Base-by-base conservation (phyloP, 1,140 invertebrate species). In the Lepidostoma basale region DNA sequence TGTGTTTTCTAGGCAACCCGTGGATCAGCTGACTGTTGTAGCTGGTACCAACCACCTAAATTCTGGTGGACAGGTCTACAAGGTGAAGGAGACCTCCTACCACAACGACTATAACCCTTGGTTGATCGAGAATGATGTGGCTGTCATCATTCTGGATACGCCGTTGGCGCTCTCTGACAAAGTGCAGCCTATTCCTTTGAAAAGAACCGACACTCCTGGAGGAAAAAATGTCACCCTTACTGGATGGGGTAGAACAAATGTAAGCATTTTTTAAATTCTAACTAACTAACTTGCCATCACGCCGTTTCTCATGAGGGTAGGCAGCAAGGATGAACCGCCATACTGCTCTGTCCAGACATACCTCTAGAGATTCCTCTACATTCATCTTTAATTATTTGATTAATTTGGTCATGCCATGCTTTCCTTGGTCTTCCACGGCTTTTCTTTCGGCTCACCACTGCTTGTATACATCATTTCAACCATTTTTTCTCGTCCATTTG, bases 21-120 rank as follows among this genome's bases (percentile, higher is more conserved):
- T 1, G 33, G 1, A 2, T 6, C 2, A 12, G 14, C 33, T 36
- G 1, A 9, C 1, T 1, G 14, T 36, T 6, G 79, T 85, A 0
- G 76, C 83, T 3, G 86, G 86, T 6, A 84, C 83, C 0, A 86
- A 83, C 67, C 80, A 75, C 28, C 75, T 86, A 2, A 74, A 79
- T 14, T 64, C 74, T 25, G 85, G 82, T 4, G 85, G 85, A 2
- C 75, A 79, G 0, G 64, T 30, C 2, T 85, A 86, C 59, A 62
- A 77, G 0, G 81, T 83, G 0, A 77, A 78, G 0, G 74, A 72
- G 39, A 77, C 82, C 22, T 76, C 83, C 36, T 54, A 78, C 5
- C 86, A 88, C 67, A 76, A 83, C 3, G 73, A 78, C 5, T 89
- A 85, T 67, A 79, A 81, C 67, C 63, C 77, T 2, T 44, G 63